Percentiles rank a stretch among this genome's conserved stretches.
phyloP scores from a whole-genome alignment of 2,113 vertebrate genomes.

The Mastomys coucha region DNA sequence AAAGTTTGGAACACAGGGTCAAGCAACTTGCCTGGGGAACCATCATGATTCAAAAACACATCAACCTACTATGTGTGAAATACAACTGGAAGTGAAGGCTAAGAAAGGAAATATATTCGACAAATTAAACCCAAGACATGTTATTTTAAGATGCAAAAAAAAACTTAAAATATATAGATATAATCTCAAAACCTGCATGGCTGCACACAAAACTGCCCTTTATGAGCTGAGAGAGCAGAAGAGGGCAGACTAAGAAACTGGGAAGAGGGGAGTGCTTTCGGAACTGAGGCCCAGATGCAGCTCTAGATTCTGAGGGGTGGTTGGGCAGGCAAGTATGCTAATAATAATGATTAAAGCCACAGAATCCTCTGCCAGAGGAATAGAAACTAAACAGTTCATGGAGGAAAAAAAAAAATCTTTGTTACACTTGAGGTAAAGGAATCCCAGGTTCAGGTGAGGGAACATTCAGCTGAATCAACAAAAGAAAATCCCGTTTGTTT shows the following conservation, averaged over 20 bases:
- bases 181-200: constrained; percentile 43
- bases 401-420: neutral
- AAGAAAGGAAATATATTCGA: constrained; percentile 23
- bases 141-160: constrained; percentile 35
- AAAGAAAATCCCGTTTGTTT: constrained; percentile 2
- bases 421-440: neutral
- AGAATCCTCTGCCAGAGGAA: neutral
- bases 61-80: neutral
- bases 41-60: constrained; percentile 6
- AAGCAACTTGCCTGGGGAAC: constrained; percentile 5
- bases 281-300: neutral
- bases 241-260: neutral
- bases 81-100: neutral
- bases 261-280: neutral
- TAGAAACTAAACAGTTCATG: neutral
- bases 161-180: neutral
- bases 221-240: neutral
- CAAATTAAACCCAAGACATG: neutral
- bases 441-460: neutral
- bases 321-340: neutral
- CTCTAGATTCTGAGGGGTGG: neutral
- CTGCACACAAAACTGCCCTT: neutral
- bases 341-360: neutral
- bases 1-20: constrained; percentile 49
- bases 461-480: constrained; percentile 39